phyloP scores from a whole-genome alignment of 1,140 invertebrate species.

The Philotrypesis tridentata region DNA sequence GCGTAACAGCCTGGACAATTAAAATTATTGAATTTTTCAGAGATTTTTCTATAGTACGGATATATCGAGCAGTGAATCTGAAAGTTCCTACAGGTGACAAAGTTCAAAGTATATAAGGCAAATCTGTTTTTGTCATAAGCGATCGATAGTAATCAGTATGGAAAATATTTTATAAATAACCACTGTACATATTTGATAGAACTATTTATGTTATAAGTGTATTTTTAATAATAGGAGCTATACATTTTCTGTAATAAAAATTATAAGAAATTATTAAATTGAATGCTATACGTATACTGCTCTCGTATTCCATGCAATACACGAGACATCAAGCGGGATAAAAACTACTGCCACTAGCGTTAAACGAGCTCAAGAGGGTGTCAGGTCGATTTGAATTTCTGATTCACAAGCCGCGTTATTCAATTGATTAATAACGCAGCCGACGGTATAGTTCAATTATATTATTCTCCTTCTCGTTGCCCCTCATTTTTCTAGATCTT shows the following conservation, averaged over 20 bases:
- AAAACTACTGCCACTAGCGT: background rate
- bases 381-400: background rate
- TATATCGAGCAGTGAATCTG: slow-evolving; percentile 48
- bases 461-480: too few species aligned
- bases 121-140: background rate
- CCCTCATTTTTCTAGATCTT: background rate
- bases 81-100: slow-evolving; percentile 36
- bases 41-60: slow-evolving; percentile 55
- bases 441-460: background rate
- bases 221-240: slow-evolving; percentile 14
- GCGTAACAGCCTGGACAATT: background rate
- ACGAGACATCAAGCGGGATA: background rate
- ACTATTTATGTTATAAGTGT: background rate
- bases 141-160: background rate
- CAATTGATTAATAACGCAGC: background rate
- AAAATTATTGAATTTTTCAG: slow-evolving; percentile 22
- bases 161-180: background rate
- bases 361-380: background rate
- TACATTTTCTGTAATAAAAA: background rate
- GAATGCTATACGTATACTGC: too few species aligned
- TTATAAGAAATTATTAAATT: background rate
- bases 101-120: background rate
- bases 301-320: background rate
- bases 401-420: background rate
- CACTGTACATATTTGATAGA: slow-evolving; percentile 42